Evolutionary conservation across 2,797 vertebrate species (phyloP).

Genomic region (Podarcis lilfordi): DNA sequence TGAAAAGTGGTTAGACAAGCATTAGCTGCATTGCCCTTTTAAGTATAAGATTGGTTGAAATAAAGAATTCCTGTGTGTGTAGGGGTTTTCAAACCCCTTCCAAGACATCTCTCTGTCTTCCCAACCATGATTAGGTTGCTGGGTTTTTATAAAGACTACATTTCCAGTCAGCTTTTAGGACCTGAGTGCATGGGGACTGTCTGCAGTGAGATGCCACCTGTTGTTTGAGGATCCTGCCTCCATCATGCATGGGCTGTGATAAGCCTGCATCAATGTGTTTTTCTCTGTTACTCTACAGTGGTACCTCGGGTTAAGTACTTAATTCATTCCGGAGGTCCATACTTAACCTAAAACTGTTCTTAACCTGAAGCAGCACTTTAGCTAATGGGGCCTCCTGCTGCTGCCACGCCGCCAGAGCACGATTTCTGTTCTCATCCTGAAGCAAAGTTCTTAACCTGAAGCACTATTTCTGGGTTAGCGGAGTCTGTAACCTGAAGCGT

Average conservation of each 20-base stretch:
- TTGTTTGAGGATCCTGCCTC: neutral
- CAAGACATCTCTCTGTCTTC: neutral
- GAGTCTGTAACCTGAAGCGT: no score
- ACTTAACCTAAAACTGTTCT: no score
- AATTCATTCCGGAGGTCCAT: no score
- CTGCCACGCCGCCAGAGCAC: no score
- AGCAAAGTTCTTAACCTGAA: no score
- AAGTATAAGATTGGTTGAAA: no score
- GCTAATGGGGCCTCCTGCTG: no score
- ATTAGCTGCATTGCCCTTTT: neutral
- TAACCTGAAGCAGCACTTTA: no score
- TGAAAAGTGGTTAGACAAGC: neutral
- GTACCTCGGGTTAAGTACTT: no score
- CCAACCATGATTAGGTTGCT: neutral
- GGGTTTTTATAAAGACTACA: neutral
- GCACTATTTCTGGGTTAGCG: no score
- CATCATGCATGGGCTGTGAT: neutral
- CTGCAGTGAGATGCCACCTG: neutral
- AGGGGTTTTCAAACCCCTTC: neutral
- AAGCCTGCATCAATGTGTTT: neutral
- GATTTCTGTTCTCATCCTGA: no score
- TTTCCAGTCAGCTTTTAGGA: neutral
- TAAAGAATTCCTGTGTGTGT: neutral
- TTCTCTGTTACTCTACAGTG: neutral
- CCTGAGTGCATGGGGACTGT: neutral